Conservation (phyloP, 2,888 invertebrate genomes). For the Folsomia manolachei region DNA sequence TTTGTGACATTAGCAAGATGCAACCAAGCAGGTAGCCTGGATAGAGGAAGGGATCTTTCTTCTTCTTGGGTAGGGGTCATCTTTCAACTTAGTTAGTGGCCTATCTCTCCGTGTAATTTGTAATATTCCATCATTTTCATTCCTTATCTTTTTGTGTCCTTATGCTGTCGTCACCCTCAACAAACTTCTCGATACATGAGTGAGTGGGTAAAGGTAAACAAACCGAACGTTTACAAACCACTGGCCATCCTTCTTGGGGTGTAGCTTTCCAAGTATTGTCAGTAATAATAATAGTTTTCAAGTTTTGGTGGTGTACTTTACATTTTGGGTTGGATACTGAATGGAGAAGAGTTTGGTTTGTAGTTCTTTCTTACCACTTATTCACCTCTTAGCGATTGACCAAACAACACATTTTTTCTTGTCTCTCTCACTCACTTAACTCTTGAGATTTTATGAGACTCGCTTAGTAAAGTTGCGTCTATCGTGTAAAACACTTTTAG, state of each 20-base stretch:
- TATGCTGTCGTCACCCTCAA: constrained; percentile 19
- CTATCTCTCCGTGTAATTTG: not conserved
- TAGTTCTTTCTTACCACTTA: constrained; percentile 3
- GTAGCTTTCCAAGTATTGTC: not conserved
- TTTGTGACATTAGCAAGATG: no score
- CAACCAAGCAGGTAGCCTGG: no score
- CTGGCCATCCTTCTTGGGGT: no score
- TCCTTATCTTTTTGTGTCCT: no score
- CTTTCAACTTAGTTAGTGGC: not conserved
- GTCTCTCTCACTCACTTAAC: not conserved
- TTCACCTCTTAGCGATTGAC: not conserved
- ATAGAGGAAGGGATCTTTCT: not conserved
- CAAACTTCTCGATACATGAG: not conserved
- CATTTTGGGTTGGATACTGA: not conserved
- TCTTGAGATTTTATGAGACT: not conserved
- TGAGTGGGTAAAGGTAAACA: no score
- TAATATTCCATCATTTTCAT: no score
- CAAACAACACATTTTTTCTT: constrained; percentile 1
- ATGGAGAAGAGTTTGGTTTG: not conserved
- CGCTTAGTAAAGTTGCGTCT: no score
- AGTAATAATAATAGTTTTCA: not conserved
- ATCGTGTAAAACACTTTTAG: no score
- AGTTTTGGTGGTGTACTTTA: not conserved
- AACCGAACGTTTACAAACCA: no score
- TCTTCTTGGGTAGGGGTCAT: not conserved